Evolutionary conservation across 1,140 invertebrate species (phyloP).

Genomic region (Cepaea nemoralis): DNA sequence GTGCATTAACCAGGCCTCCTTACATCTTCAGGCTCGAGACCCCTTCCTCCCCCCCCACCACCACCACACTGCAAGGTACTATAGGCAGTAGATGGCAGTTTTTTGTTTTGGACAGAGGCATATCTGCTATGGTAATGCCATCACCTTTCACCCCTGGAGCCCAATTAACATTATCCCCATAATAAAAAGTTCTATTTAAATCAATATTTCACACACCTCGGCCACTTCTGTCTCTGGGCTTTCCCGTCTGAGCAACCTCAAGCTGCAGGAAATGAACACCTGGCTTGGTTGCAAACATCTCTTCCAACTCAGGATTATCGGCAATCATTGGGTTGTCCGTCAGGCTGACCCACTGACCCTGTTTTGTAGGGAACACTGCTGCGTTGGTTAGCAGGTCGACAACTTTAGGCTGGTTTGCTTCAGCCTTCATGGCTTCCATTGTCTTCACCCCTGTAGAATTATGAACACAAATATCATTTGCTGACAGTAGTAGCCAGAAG

Average conservation of each 20-base stretch:
- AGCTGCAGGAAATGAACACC: conserved; percentile 60
- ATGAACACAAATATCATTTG: no score
- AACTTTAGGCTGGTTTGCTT: conserved; percentile 29
- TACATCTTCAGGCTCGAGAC: no score
- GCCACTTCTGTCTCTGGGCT: background rate
- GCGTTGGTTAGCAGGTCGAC: conserved; percentile 45
- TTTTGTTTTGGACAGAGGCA: no score
- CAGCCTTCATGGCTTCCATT: background rate
- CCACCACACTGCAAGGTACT: no score
- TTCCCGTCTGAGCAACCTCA: conserved; percentile 21
- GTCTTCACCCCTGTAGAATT: conserved; percentile 29
- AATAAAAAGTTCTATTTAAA: no score
- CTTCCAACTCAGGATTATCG: conserved; percentile 62
- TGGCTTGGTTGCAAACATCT: conserved; percentile 60
- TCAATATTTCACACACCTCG: background rate
- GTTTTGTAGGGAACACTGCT: conserved; percentile 60
- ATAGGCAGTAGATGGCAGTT: no score
- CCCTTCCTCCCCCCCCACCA: no score
- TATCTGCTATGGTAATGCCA: no score
- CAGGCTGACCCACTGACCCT: conserved; percentile 55
- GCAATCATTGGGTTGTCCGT: conserved; percentile 61
- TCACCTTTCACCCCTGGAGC: no score
- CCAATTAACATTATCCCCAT: background rate
- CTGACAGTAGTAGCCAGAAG: no score
- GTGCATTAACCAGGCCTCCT: no score